phyloP scores from a whole-genome alignment of 2,113 vertebrate species.

The Gasterosteus nipponicus region DNA sequence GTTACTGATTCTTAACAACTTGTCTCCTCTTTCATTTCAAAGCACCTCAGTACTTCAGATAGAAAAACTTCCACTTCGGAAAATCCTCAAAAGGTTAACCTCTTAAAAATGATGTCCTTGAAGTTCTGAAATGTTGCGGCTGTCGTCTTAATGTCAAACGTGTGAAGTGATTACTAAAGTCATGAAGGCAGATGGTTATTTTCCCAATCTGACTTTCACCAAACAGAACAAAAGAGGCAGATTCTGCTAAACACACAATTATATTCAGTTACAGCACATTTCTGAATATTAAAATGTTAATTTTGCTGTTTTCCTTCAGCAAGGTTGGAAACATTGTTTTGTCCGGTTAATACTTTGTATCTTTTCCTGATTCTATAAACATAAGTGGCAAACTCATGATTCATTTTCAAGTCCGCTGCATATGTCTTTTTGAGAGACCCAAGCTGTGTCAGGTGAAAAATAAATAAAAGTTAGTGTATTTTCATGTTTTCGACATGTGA shows the following conservation, averaged over 20 bases:
- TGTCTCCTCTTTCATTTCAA: neutral
- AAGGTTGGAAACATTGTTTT: neutral
- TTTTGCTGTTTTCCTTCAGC: neutral
- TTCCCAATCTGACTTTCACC: neutral
- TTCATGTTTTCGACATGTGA: too few relatives aligned
- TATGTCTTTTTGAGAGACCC: neutral
- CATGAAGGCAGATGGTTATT: neutral
- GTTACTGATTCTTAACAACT: conserved; percentile 13
- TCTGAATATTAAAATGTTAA: neutral
- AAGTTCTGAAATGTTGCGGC: neutral
- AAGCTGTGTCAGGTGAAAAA: neutral
- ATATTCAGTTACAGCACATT: neutral
- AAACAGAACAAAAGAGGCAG: neutral
- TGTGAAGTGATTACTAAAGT: neutral
- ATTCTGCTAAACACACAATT: neutral
- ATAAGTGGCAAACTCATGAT: neutral
- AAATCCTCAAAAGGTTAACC: conserved; percentile 12
- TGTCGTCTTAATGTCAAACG: neutral
- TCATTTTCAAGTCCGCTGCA: neutral
- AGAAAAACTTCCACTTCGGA: neutral
- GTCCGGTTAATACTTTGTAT: neutral
- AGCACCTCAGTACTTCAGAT: neutral
- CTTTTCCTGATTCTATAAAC: neutral
- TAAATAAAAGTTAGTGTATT: neutral
- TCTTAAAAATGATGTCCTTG: neutral